Conservation (phyloP, 2,888 invertebrate genomes). For the Cryptocephalus moraei region DNA sequence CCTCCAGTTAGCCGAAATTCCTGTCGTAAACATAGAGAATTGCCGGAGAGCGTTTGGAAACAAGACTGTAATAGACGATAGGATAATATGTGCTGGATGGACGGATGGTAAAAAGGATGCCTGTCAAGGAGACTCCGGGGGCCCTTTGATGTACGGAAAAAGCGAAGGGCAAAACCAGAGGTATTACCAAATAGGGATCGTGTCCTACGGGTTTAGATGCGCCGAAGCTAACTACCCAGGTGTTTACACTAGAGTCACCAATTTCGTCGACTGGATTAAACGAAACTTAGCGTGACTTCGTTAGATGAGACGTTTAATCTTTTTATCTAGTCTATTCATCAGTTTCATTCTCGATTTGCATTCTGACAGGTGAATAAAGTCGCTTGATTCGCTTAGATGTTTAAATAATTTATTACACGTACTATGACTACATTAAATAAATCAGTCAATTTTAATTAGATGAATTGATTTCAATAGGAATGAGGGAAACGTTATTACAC, state of each 20-base stretch:
- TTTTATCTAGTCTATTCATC: too few relatives aligned
- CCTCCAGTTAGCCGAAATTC: constrained; percentile 61
- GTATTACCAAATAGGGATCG: constrained; percentile 56
- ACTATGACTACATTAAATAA: too few relatives aligned
- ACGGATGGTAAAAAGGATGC: constrained; percentile 57
- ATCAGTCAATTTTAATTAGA: too few relatives aligned
- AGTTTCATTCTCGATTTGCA: too few relatives aligned
- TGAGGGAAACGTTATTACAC: too few relatives aligned
- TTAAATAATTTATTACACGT: too few relatives aligned
- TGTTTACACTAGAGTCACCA: constrained; percentile 51
- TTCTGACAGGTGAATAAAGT: too few relatives aligned
- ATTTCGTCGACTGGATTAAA: constrained; percentile 53
- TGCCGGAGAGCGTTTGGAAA: constrained; percentile 50
- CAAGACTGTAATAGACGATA: constrained; percentile 49
- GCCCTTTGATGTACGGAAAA: constrained; percentile 55
- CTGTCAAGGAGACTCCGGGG: constrained; percentile 75
- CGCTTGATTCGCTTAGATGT: too few relatives aligned
- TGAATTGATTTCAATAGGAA: too few relatives aligned
- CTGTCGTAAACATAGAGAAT: constrained; percentile 50
- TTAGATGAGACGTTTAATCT: too few relatives aligned
- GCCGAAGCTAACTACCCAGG: constrained; percentile 53
- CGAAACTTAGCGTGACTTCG: constrained; percentile 22
- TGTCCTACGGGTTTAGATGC: constrained; percentile 56
- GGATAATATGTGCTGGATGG: constrained; percentile 62
- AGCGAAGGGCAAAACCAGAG: constrained; percentile 20